A percentile compares a stretch with the other conserved stretches of the same genome.
These are phyloP conservation scores for Rhabdomys pumilio DNA, from an alignment of 2,797 vertebrate genomes.

Conservation along the genomic window DNA sequence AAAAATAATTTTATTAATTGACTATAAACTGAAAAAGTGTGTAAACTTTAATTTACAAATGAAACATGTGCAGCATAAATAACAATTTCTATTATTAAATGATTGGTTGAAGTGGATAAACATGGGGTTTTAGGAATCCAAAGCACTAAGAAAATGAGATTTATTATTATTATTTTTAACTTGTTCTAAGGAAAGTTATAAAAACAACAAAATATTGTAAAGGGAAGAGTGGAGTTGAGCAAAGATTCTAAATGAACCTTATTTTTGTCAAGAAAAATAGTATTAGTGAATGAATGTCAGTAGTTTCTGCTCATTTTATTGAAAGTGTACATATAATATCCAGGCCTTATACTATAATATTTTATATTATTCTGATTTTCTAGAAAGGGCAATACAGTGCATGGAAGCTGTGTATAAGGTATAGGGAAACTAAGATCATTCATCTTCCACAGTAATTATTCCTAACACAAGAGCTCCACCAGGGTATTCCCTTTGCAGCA, in stretches of 20 bases:
- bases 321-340: slow-evolving; percentile 54
- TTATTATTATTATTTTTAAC: slow-evolving; percentile 49
- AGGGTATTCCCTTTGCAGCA: slow-evolving; percentile 66
- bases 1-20: neutral
- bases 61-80: slow-evolving; percentile 17
- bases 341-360: slow-evolving; percentile 8
- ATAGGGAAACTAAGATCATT: slow-evolving; percentile 59
- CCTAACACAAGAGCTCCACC: slow-evolving; percentile 56
- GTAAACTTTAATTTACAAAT: slow-evolving; percentile 57
- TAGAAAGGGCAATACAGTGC: slow-evolving; percentile 11
- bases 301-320: slow-evolving; percentile 40
- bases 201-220: slow-evolving; percentile 53
- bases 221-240: slow-evolving; percentile 27
- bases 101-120: slow-evolving; percentile 10
- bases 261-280: slow-evolving; percentile 45
- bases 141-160: neutral
- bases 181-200: neutral
- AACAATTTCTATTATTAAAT: neutral
- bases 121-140: neutral
- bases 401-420: slow-evolving; percentile 48
- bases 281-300: neutral
- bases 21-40: neutral
- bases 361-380: slow-evolving; percentile 64
- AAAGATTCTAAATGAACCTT: slow-evolving; percentile 37
- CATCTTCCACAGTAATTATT: slow-evolving; percentile 70